phyloP scores from a whole-genome alignment of 2,888 invertebrate genomes.

The Drosophila helvetica region DNA sequence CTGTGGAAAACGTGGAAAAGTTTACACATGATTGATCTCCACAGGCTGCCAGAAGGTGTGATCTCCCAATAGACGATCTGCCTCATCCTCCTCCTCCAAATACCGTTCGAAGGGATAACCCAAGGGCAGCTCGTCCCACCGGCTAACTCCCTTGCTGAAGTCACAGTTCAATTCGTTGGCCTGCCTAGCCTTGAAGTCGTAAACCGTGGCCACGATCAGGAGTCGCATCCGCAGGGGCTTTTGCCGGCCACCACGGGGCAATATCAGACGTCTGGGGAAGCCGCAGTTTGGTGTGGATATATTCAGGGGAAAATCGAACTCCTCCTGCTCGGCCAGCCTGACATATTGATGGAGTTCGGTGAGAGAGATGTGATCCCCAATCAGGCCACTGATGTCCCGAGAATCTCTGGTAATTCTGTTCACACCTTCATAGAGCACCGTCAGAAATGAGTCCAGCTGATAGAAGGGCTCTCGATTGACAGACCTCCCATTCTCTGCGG shows the following conservation, averaged over 20 bases:
- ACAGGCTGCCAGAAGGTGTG: constrained; percentile 48
- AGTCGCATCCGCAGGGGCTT: constrained; percentile 86
- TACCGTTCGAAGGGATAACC: constrained; percentile 90
- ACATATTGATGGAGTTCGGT: constrained; percentile 84
- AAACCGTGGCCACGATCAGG: constrained; percentile 85
- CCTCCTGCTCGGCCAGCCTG: constrained; percentile 83
- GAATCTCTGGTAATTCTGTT: constrained; percentile 70
- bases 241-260: constrained; percentile 86
- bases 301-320: constrained; percentile 83
- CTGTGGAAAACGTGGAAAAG: not conserved
- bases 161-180: constrained; percentile 59
- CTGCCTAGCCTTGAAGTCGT: constrained; percentile 59
- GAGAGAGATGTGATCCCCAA: constrained; percentile 85
- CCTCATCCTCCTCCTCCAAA: constrained; percentile 84
- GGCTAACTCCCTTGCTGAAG: constrained; percentile 66
- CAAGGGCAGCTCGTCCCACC: constrained; percentile 85
- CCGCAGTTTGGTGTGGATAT: constrained; percentile 84
- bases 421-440: constrained; percentile 85
- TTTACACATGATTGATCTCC: constrained; percentile 49
- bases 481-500: constrained; percentile 11
- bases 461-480: constrained; percentile 49
- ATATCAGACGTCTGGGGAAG: constrained; percentile 86
- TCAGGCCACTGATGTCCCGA: constrained; percentile 77
- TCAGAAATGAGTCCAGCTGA: constrained; percentile 87
- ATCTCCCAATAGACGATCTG: constrained; percentile 64